Conservation (phyloP, 2,797 vertebrate species). For the Phalloptychus januarius region DNA sequence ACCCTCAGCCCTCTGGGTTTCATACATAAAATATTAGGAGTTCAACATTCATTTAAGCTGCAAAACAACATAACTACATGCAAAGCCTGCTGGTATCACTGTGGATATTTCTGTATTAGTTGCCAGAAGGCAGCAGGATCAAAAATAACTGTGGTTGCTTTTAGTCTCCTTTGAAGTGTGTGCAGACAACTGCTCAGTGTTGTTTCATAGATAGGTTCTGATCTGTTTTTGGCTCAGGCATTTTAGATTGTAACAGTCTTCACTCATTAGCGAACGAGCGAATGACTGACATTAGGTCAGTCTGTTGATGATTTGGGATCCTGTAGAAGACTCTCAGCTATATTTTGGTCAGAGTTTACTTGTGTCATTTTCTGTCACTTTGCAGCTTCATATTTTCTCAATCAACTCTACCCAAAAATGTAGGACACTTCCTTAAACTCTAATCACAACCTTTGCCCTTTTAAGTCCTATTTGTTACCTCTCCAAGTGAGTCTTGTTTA, state of each 20-base stretch:
- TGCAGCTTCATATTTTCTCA: neutral
- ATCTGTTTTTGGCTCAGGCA: neutral
- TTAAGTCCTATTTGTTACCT: slow-evolving; percentile 10
- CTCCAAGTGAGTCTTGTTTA: slow-evolving; percentile 19
- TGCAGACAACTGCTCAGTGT: neutral
- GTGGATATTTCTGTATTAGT: neutral
- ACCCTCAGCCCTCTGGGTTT: neutral
- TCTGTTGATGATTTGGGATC: neutral
- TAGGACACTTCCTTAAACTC: slow-evolving; percentile 4
- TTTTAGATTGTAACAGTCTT: neutral
- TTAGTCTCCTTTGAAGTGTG: slow-evolving; percentile 1
- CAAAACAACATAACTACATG: neutral
- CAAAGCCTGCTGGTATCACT: neutral
- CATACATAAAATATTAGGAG: neutral
- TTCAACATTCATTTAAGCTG: neutral
- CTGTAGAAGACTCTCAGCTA: neutral
- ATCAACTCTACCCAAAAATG: slow-evolving; percentile 6
- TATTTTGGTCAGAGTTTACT: neutral
- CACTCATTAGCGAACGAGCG: too few species aligned
- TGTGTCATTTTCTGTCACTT: neutral
- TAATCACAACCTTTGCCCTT: slow-evolving; percentile 21
- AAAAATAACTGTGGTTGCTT: neutral
- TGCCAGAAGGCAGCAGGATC: neutral
- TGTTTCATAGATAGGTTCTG: neutral
- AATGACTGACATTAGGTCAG: too few species aligned